Evolutionary conservation across 2,888 invertebrate genomes (phyloP).

Genomic region (Harmothoe impar): DNA sequence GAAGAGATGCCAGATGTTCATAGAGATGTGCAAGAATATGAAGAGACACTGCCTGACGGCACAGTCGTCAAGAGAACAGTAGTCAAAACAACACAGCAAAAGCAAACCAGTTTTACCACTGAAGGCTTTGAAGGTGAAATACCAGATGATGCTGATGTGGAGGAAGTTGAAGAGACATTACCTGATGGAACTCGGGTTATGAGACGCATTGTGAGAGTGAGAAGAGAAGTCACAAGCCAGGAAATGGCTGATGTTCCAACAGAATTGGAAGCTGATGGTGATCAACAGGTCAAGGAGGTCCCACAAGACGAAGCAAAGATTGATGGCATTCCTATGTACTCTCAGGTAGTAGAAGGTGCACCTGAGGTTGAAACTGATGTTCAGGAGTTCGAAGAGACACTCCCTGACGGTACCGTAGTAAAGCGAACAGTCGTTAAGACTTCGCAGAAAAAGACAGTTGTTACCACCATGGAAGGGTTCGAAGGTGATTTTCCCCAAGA

Average conservation of each 20-base stretch:
- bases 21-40: slow-evolving; percentile 67
- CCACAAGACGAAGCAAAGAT: slow-evolving; percentile 51
- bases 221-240: background rate
- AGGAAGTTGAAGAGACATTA: slow-evolving; percentile 72
- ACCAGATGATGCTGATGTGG: slow-evolving; percentile 1
- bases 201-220: slow-evolving; percentile 65
- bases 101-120: background rate
- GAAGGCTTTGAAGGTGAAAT: background rate
- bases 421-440: slow-evolving; percentile 74
- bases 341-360: slow-evolving; percentile 56
- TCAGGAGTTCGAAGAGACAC: slow-evolving; percentile 71
- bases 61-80: slow-evolving; percentile 70
- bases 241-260: background rate
- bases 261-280: background rate
- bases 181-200: slow-evolving; percentile 76
- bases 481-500: slow-evolving; percentile 63
- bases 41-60: slow-evolving; percentile 75
- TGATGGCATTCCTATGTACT: slow-evolving; percentile 6
- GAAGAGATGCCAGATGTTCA: background rate
- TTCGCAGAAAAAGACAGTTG: slow-evolving; percentile 74
- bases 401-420: slow-evolving; percentile 71
- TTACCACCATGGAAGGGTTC: slow-evolving; percentile 73
- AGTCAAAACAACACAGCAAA: background rate
- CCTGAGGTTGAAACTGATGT: slow-evolving; percentile 70
- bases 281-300: slow-evolving; percentile 47